phyloP scores from a whole-genome alignment of 23 tunicate species.

The Halocynthia roretzi region DNA sequence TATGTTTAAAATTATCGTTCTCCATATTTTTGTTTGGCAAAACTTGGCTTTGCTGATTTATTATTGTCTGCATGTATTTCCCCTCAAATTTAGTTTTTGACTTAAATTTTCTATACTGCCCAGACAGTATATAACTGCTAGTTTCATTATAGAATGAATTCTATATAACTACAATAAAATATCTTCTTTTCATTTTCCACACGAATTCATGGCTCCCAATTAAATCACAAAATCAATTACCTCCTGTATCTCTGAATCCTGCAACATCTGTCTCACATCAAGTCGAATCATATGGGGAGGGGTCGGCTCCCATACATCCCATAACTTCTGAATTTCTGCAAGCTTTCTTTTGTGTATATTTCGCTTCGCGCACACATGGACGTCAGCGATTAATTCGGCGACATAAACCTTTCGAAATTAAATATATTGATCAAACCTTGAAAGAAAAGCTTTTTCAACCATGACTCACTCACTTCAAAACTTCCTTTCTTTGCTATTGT shows the following conservation, averaged over 20 bases:
- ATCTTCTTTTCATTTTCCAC: background rate
- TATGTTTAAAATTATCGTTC: no score
- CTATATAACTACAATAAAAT: background rate
- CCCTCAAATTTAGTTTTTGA: no score
- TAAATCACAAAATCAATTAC: constrained; percentile 10
- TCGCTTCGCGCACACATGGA: constrained; percentile 60
- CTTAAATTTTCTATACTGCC: no score
- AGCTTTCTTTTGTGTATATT: constrained; percentile 58
- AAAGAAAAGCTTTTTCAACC: background rate
- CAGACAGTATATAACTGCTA: background rate
- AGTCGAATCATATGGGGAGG: constrained; percentile 68
- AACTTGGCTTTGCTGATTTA: no score
- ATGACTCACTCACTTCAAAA: constrained; percentile 54
- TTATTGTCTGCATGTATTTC: no score
- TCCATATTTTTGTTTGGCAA: no score
- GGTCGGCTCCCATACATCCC: constrained; percentile 71
- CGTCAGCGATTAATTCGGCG: constrained; percentile 57
- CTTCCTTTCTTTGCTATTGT: constrained; percentile 40
- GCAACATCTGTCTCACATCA: constrained; percentile 59
- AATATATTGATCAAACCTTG: background rate
- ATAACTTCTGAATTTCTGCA: constrained; percentile 46
- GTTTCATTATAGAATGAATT: background rate
- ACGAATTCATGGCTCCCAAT: background rate
- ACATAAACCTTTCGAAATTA: constrained; percentile 38
- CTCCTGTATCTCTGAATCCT: constrained; percentile 77